Base-by-base conservation (phyloP, 2,888 invertebrate species). In the Ischnura elegans region DNA sequence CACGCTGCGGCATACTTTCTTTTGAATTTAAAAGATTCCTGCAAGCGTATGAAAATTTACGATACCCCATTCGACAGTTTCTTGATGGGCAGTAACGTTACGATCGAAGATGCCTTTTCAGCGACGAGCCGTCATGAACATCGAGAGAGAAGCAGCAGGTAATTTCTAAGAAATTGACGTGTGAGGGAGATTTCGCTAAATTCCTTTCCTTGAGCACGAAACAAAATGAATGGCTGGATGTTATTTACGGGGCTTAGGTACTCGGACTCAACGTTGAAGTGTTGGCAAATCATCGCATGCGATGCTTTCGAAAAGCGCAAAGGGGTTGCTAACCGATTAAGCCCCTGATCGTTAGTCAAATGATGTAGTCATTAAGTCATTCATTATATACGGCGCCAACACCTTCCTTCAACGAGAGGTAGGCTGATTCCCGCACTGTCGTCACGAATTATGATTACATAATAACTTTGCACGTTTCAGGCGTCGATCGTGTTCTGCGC, bases 1-100 rank as follows among this genome's bases (percentile, higher is more conserved):
- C 36, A 36, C 29, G 76, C 36, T 76, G 76, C 76, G 76, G 76
- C 76, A 76, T 36, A 76, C 76, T 76, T 76, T 76, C 76, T 16
- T 36, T 76, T 3, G 13, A 10, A 36, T 21, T 76, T 76, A 25
- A 76, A 76, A 36, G 76, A 10, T n/a, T 8, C 36, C 76, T 36
- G 36, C 10, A 10, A 8, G 36, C 29, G 36, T 36, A 76, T 36
- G 36, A 25, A 76, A 25, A 36, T 76, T 76, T 76, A 76, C 76
- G 76, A 36, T 36, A 36, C 3, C 29, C 36, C 76, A 36, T 36
- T 36, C 36, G 36, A 76, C 76, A 76, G 2, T 76, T 76, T 76
- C 61, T n/a, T 61, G n/a, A 19, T 19, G 61, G 25, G n/a, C 61
- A 2, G 61, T n/a, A 6, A 61, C 25, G 61, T 61, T 76, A 36